Conservation (phyloP, 2,888 invertebrate genomes). For the Pterostichus niger region DNA sequence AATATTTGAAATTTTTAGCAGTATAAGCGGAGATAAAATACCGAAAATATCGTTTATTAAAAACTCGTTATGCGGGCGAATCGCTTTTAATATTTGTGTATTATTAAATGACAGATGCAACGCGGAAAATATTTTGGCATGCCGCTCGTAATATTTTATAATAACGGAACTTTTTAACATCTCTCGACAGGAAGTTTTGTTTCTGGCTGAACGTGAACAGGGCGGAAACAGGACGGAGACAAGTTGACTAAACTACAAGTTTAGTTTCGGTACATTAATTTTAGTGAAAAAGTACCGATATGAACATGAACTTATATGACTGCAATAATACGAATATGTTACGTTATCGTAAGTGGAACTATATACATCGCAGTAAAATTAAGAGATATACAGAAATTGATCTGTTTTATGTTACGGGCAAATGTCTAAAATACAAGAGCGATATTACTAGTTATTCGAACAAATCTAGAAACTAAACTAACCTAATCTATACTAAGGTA, state of each 20-base stretch:
- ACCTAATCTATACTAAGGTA: slow-evolving; percentile 32
- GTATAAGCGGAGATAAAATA: slow-evolving; percentile 37
- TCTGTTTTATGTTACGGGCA: slow-evolving; percentile 39
- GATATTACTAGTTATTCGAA: slow-evolving; percentile 28
- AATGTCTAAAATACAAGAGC: slow-evolving; percentile 37
- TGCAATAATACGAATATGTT: background rate
- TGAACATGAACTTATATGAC: background rate
- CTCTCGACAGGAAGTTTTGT: slow-evolving; percentile 6
- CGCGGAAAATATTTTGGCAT: slow-evolving; percentile 34
- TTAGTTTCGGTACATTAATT: slow-evolving; percentile 5
- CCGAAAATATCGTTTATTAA: slow-evolving; percentile 50
- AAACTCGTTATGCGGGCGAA: slow-evolving; percentile 35
- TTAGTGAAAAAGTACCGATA: background rate
- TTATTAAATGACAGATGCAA: slow-evolving; percentile 45
- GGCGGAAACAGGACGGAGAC: slow-evolving; percentile 10
- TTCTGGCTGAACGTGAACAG: background rate
- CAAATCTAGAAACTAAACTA: slow-evolving; percentile 53
- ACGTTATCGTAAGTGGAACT: slow-evolving; percentile 9
- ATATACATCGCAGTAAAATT: slow-evolving; percentile 19
- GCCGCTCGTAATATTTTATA: slow-evolving; percentile 40
- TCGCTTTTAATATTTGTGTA: slow-evolving; percentile 48
- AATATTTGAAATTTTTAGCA: slow-evolving; percentile 49
- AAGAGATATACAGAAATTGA: slow-evolving; percentile 45
- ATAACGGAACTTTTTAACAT: slow-evolving; percentile 29
- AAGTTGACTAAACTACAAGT: slow-evolving; percentile 8